Evolutionary conservation across 2,888 invertebrate genomes (phyloP).

Genomic region (Drosophila sordidula): DNA sequence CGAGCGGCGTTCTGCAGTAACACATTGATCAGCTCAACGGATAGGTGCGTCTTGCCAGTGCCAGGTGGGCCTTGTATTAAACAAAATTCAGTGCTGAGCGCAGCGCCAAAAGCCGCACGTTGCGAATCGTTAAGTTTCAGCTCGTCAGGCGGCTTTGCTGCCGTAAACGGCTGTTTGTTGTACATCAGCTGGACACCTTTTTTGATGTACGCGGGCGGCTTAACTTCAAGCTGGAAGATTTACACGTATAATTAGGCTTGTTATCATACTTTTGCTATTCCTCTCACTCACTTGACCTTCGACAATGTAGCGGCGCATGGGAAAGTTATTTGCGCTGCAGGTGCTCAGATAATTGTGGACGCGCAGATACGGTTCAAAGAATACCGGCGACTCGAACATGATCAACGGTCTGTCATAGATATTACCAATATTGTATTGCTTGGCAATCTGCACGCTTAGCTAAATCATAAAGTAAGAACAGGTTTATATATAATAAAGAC

Average conservation of each 20-base stretch:
- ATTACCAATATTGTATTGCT: slow-evolving; percentile 78
- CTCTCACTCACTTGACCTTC: slow-evolving; percentile 85
- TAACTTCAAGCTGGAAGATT: slow-evolving; percentile 29
- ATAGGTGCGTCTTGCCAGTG: slow-evolving; percentile 93
- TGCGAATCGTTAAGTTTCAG: slow-evolving; percentile 89
- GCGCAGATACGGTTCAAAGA: slow-evolving; percentile 93
- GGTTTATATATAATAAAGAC: background rate
- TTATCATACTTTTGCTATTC: background rate
- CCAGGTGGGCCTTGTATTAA: slow-evolving; percentile 95
- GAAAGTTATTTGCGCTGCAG: slow-evolving; percentile 87
- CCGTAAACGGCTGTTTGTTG: slow-evolving; percentile 61
- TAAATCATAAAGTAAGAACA: slow-evolving; percentile 31
- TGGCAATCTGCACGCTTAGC: slow-evolving; percentile 82
- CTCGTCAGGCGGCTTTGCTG: slow-evolving; percentile 83
- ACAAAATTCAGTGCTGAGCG: slow-evolving; percentile 90
- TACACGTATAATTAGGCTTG: background rate
- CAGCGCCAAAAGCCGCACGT: slow-evolving; percentile 88
- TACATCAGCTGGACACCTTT: slow-evolving; percentile 52
- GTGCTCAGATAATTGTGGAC: slow-evolving; percentile 89
- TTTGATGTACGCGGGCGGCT: slow-evolving; percentile 84
- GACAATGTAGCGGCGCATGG: slow-evolving; percentile 90
- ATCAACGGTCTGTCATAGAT: slow-evolving; percentile 85
- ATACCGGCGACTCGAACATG: slow-evolving; percentile 92
- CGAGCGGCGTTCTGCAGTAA: slow-evolving; percentile 87
- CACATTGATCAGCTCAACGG: slow-evolving; percentile 90